phyloP scores from a whole-genome alignment of 2,888 invertebrate species.

The Protodeltote pygarga region DNA sequence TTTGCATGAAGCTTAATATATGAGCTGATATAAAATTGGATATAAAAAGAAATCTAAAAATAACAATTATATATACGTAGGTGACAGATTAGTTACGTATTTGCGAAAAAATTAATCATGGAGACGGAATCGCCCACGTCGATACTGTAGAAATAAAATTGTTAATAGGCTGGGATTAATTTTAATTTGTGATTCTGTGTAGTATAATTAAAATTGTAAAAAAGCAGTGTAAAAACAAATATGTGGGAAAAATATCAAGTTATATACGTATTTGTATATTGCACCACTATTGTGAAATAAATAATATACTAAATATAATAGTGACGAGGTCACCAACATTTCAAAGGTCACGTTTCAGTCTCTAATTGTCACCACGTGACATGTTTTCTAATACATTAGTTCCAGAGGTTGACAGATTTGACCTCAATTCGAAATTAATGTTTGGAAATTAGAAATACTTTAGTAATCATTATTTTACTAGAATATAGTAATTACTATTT shows the following conservation, averaged over 20 bases:
- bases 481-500: no score
- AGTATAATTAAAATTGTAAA: constrained; percentile 3
- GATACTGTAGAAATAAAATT: constrained; percentile 29
- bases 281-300: constrained; percentile 39
- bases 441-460: constrained; percentile 1
- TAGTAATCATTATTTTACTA: no score
- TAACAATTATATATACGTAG: constrained; percentile 34
- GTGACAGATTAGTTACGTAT: constrained; percentile 35
- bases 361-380: constrained; percentile 23
- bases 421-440: constrained; percentile 26
- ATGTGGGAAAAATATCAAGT: no score
- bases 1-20: constrained; percentile 56
- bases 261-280: no score
- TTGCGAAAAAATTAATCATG: constrained; percentile 42
- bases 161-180: constrained; percentile 20
- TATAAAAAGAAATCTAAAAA: constrained; percentile 43
- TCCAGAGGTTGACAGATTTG: constrained; percentile 26
- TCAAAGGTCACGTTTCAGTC: constrained; percentile 21
- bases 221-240: constrained; percentile 14
- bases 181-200: constrained; percentile 26
- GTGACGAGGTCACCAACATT: constrained; percentile 18
- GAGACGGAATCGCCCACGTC: constrained; percentile 35
- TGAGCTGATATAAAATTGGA: no score
- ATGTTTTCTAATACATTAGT: constrained; percentile 28
- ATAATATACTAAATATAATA: constrained; percentile 12